Evolutionary conservation across 1,140 invertebrate species (phyloP), one percentile per base, ranked within the genome.

Genomic region (Pygmarrhopalites habei): DNA sequence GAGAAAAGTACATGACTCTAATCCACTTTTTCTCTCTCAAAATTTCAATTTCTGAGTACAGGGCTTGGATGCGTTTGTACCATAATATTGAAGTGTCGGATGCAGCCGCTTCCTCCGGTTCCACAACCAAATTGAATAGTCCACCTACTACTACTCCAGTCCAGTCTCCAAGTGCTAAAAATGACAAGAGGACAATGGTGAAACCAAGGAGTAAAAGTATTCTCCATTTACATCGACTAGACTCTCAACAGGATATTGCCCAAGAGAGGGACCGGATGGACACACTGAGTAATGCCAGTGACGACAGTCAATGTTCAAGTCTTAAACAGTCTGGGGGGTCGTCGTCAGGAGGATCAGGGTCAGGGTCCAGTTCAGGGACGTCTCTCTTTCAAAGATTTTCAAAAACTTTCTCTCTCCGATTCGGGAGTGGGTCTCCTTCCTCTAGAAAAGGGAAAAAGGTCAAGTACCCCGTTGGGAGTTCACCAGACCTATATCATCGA

Each of bases 331-430:
- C n/a, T n/a, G n/a, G n/a, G n/a, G 5, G 15, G 32, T 35, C 32
- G 5, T 35, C 32, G 15, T 7, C 32, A 7, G 32, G 5, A 5
- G 5, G 5, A 5, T n/a, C 17, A 2, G 39, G 25, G n/a, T 29
- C 35, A 1, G 49, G 12, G 23, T 29, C 17, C 4, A n/a, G 43
- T 26, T 64, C 41, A 15, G 23, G 10, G 5, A 52, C 66, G 44
- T 59, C 59, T 30, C 44, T 70, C 2, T 70, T 70, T 51, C 62
- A 70, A 35, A 49, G 68, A 29, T 70, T 70, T 57, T 70, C 68
- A 14, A 70, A 70, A 63, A 70, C 68, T 5, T 70, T 70, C 30
- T 67, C 65, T 12, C 44, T 70, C 12, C 51, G 68, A 29, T 70
- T 70, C 41, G 62, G 65, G 29, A 51, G 51, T 32, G 55, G 39